Base-by-base conservation (phyloP, 1,140 invertebrate genomes). In the Pseudobourletiella spinata region DNA sequence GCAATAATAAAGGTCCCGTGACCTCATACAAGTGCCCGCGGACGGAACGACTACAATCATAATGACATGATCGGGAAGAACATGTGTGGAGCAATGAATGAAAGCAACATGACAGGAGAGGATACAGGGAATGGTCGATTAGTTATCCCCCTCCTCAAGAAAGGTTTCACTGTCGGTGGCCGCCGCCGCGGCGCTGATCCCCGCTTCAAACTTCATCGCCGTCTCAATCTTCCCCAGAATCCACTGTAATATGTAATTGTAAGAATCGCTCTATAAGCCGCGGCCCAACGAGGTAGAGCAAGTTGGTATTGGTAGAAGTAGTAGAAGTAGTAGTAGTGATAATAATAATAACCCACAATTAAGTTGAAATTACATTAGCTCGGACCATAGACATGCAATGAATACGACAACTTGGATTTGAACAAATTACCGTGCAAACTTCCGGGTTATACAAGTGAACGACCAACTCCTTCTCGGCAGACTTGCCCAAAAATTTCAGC, bases 241-340 rank as follows among this genome's bases (percentile, higher is more conserved):
- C 68, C 68, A 70, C 68, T 69, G 67, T 48, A 58, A 61, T 54
- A 69, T 58, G 62, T 66, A 69, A 69, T 57, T n/a, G 42, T 52
- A 67, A 57, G 28, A 54, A 59, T 28, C 6, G 39, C 14, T 55
- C 39, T 28, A 18, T 44, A 30, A 48, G 61, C n/a, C n/a, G 16
- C 18, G 29, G 2, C 50, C 35, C 22, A 29, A 28, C 29, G 16
- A 39, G 29, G 25, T 25, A 22, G 39, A 60, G 16, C 11, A 25
- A 58, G 3, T 22, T n/a, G n/a, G 4, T 11, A 15, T 39, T 57
- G 18, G 14, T 39, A 43, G 35, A 35, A 8, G 28, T 14, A 18
- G 35, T 14, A 14, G 52, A 30, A 14, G 14, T 55, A 8, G 52
- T n/a, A n/a, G n/a, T n/a, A n/a, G n/a, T n/a, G n/a, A n/a, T n/a